These are phyloP conservation scores for Myrmecophaga tridactyla DNA, from an alignment of 2,113 vertebrate species.

Conservation along the genomic window DNA sequence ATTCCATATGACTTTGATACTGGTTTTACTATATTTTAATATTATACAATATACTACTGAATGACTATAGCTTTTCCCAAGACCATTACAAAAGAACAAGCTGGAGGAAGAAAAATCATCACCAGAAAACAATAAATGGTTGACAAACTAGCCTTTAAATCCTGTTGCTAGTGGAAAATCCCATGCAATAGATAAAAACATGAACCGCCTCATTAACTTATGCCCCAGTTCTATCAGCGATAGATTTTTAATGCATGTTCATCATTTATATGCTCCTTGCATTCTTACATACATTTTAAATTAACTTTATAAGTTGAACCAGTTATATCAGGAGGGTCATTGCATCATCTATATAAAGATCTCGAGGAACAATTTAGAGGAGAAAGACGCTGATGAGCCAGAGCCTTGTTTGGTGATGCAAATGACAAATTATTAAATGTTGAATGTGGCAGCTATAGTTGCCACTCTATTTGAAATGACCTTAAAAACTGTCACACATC, in stretches of 20 bases:
- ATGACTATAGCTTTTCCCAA: not conserved
- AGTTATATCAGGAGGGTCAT: not conserved
- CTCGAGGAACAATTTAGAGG: slow-evolving; percentile 21
- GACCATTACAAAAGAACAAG: slow-evolving; percentile 5
- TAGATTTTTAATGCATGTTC: slow-evolving; percentile 65
- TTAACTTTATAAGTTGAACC: slow-evolving; percentile 47
- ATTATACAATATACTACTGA: not conserved
- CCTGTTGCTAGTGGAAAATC: slow-evolving; percentile 37
- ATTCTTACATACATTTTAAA: slow-evolving; percentile 47
- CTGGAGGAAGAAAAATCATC: slow-evolving; percentile 33
- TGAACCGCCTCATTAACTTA: slow-evolving; percentile 57
- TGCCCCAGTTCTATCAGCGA: slow-evolving; percentile 38
- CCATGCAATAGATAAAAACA: slow-evolving; percentile 48
- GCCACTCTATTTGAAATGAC: slow-evolving; percentile 50
- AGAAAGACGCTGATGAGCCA: slow-evolving; percentile 23
- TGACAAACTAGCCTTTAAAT: not conserved
- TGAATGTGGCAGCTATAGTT: slow-evolving; percentile 16
- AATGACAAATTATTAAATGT: slow-evolving; percentile 57
- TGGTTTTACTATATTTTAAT: slow-evolving; percentile 3
- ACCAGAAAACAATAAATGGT: slow-evolving; percentile 16
- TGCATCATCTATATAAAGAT: slow-evolving; percentile 39
- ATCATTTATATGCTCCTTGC: slow-evolving; percentile 28
- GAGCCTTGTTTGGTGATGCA: slow-evolving; percentile 35
- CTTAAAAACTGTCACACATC: slow-evolving; percentile 48
- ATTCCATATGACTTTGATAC: not conserved